Conservation (phyloP, 2,888 invertebrate genomes). For the Bellardia pandia region DNA sequence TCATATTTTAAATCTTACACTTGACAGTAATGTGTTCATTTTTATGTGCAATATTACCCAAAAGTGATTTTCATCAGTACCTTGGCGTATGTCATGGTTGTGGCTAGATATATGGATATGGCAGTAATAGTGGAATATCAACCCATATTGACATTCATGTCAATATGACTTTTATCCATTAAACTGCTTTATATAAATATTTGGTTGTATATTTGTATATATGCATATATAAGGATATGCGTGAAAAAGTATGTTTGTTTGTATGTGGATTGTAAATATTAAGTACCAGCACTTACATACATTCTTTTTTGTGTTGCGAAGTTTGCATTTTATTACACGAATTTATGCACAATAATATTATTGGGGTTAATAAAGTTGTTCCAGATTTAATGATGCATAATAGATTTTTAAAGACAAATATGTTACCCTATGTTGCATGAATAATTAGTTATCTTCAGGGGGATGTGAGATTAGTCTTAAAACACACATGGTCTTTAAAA, state of each 20-base stretch:
- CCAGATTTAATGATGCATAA: conserved; percentile 59
- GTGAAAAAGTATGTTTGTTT: not conserved
- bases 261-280: conserved; percentile 39
- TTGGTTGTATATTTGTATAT: not conserved
- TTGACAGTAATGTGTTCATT: conserved; percentile 72
- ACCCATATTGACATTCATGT: conserved; percentile 66
- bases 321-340: conserved; percentile 47
- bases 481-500: not conserved
- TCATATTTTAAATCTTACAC: conserved; percentile 63
- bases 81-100: conserved; percentile 47
- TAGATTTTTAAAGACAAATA: not conserved
- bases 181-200: conserved; percentile 20
- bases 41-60: conserved; percentile 63
- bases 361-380: conserved; percentile 67
- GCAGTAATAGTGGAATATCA: conserved; percentile 45
- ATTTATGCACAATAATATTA: conserved; percentile 52
- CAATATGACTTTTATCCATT: conserved; percentile 63
- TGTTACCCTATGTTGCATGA: conserved; percentile 8
- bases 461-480: not conserved
- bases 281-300: conserved; percentile 52
- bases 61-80: conserved; percentile 70
- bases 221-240: not conserved
- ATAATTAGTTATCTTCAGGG: not conserved
- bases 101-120: conserved; percentile 3
- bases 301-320: conserved; percentile 16